Conservation (phyloP, 2,113 vertebrate genomes). For the Electrona antarctica region DNA sequence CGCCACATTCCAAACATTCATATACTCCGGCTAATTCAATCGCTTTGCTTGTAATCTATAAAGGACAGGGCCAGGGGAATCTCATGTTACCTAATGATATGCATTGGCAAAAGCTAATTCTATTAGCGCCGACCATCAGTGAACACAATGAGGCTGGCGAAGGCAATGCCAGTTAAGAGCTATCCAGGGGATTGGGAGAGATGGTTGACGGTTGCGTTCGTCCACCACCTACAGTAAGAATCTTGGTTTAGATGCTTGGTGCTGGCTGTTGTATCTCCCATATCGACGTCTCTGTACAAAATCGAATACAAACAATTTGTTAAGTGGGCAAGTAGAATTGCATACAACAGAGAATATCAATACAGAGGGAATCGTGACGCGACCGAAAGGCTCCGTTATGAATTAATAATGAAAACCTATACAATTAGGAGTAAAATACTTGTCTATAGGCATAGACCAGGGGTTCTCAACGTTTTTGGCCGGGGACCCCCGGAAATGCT, state of each 20-base stretch:
- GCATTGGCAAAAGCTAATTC: conserved; percentile 31
- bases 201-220: neutral
- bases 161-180: neutral
- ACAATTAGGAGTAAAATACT: too few species aligned
- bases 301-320: conserved; percentile 18
- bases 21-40: conserved; percentile 7
- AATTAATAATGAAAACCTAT: too few species aligned
- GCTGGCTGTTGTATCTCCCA: neutral
- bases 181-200: neutral
- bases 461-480: too few species aligned
- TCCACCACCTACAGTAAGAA: neutral
- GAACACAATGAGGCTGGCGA: conserved; percentile 25
- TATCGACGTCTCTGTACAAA: neutral
- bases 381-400: too few species aligned
- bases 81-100: conserved; percentile 21
- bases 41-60: conserved; percentile 9
- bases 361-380: too few species aligned
- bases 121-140: conserved; percentile 40
- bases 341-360: neutral
- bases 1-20: neutral
- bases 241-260: conserved; percentile 1
- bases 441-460: too few species aligned
- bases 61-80: conserved; percentile 14
- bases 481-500: too few species aligned
- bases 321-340: conserved; percentile 21